These are phyloP conservation scores for Melikaiella ostensackeni DNA, from an alignment of 2,888 invertebrate species.

Conservation along the genomic window DNA sequence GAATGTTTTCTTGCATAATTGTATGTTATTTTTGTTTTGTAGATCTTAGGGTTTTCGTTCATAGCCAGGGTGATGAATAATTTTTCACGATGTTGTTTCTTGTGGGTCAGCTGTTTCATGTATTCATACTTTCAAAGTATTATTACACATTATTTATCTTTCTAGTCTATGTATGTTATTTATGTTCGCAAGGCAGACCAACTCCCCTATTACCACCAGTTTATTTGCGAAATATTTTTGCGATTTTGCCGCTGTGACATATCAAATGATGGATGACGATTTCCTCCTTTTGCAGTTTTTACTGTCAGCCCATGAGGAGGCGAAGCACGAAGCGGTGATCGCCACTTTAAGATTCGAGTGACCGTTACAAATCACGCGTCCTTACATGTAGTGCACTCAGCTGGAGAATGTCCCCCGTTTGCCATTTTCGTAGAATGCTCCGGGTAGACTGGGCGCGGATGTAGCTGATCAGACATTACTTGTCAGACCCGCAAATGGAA, in stretches of 20 bases:
- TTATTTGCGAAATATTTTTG: background rate
- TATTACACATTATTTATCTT: no score
- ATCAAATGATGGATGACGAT: constrained; percentile 11
- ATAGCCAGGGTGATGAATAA: no score
- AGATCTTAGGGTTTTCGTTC: no score
- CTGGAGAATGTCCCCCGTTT: constrained; percentile 48
- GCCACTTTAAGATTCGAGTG: constrained; percentile 35
- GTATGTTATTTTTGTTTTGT: no score
- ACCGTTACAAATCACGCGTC: constrained; percentile 40
- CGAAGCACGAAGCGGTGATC: constrained; percentile 8
- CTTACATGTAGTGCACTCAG: constrained; percentile 43
- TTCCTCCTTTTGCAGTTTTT: constrained; percentile 17
- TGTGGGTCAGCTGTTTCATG: no score
- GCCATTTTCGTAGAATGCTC: constrained; percentile 63
- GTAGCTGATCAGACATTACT: constrained; percentile 47
- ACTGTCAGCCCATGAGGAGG: constrained; percentile 17
- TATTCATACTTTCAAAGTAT: no score
- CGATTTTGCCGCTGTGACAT: background rate
- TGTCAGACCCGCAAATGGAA: constrained; percentile 50
- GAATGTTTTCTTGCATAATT: no score
- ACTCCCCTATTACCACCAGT: background rate
- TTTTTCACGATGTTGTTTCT: no score
- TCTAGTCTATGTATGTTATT: no score
- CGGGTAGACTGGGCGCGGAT: constrained; percentile 41
- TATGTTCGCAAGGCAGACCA: background rate